Percentiles rank a stretch among this genome's conserved stretches.
Conservation (phyloP, 2,113 vertebrate genomes). For the Triplophysa dalaica region DNA sequence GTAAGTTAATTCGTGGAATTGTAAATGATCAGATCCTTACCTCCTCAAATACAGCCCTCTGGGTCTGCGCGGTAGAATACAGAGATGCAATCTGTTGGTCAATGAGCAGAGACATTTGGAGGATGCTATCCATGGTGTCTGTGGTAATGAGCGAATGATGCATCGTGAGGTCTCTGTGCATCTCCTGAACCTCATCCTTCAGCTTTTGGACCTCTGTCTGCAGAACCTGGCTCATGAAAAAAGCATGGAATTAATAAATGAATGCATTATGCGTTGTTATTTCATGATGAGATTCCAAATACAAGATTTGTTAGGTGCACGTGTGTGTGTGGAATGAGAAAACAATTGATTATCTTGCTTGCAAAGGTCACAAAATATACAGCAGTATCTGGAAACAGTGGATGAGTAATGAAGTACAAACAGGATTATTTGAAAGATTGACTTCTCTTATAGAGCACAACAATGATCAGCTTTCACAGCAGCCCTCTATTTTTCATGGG, state of each 20-base stretch:
- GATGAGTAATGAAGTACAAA: not conserved
- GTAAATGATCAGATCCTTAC: conserved; percentile 60
- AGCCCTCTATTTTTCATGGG: too few species aligned
- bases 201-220: conserved; percentile 85
- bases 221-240: conserved; percentile 72
- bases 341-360: not conserved
- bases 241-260: not conserved
- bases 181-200: conserved; percentile 92
- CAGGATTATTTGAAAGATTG: not conserved
- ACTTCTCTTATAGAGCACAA: not conserved
- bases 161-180: conserved; percentile 92
- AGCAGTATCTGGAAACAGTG: not conserved
- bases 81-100: conserved; percentile 82
- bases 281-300: not conserved
- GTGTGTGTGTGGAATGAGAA: not conserved
- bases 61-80: conserved; percentile 80
- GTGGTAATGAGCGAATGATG: conserved; percentile 92
- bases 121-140: conserved; percentile 82
- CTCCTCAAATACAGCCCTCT: conserved; percentile 86
- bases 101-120: conserved; percentile 83
- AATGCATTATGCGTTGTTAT: conserved; percentile 17
- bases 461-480: not conserved
- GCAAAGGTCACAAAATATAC: not conserved
- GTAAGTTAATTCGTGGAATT: not conserved
- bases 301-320: not conserved